phyloP scores from a whole-genome alignment of 1,140 invertebrate genomes.

The Nasonia vitripennis region DNA sequence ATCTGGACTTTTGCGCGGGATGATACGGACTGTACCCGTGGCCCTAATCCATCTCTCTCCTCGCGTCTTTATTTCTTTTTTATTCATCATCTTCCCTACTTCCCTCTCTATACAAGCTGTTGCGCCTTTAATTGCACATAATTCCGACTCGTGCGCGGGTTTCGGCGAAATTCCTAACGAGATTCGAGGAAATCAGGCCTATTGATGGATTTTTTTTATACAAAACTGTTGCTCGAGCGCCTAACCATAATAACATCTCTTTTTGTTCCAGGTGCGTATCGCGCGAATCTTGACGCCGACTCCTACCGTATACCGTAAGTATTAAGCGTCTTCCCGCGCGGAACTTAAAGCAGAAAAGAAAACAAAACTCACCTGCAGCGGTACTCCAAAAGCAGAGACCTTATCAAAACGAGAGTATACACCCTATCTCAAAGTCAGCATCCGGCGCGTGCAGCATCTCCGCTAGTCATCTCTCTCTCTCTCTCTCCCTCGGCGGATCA shows the following conservation, averaged over 20 bases:
- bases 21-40: not conserved
- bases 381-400: too few species aligned
- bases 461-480: not conserved
- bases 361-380: too few species aligned
- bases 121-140: constrained; percentile 16
- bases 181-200: not conserved
- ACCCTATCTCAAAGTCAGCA: not conserved
- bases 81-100: not conserved
- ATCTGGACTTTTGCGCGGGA: not conserved
- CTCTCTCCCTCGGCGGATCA: not conserved
- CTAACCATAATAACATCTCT: not conserved
- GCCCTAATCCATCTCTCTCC: constrained; percentile 15
- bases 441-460: not conserved
- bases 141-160: not conserved
- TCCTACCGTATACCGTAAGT: too few species aligned
- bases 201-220: not conserved
- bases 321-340: too few species aligned
- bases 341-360: too few species aligned
- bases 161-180: not conserved
- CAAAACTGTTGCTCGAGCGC: not conserved
- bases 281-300: too few species aligned
- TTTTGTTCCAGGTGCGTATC: not conserved
- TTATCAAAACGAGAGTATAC: not conserved
- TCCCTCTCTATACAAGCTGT: not conserved
- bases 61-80: not conserved